Base-by-base conservation (phyloP, 2,888 invertebrate genomes). In the Mimachlamys varia region DNA sequence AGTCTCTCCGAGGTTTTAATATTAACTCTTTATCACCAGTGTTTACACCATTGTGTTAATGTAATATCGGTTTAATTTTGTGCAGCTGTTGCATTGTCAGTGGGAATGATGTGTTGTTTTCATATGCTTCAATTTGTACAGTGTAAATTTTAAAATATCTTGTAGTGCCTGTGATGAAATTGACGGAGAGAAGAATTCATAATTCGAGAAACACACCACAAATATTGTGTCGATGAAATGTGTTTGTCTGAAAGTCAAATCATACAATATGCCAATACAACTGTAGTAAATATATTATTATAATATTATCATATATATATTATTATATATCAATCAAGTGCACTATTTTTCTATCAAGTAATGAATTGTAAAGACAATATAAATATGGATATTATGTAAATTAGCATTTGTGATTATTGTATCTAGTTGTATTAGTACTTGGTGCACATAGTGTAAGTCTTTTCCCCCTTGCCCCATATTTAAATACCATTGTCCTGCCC, bases 81-180 rank as follows among this genome's bases (percentile, higher is more conserved):
- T 76, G 76, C 76, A 76, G 76, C 76, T 76, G 76, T 76, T 53
- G 33, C 76, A 33, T 62, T 33, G 27, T 76, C 76, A 87, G 90
- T 90, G 90, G 87, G 58, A 88, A 50, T 38, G 19, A 27, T 17
- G 55, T 37, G 15, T 89, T 89, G 88, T 88, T 90, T 90, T 88
- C 89, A 88, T 90, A 76, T 50, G 88, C 87, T 90, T 90, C 62
- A 90, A 90, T 87, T 90, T 90, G 88, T 90, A 89, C 90, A 90
- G 88, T 90, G 88, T 90, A 89, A 89, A 90, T 90, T 90, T 90
- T 90, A 44, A 44, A 44, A 44, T 44, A 90, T 90, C 90, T 90
- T 53, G 90, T 90, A 76, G 88, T 50, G 50, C 49, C 88, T 50
- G 88, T 50, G 50, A 88, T 50, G n/a, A 88, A 88, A 2, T 38